phyloP scores from a whole-genome alignment of 1,140 invertebrate genomes.

The Drosophila rhopaloa region DNA sequence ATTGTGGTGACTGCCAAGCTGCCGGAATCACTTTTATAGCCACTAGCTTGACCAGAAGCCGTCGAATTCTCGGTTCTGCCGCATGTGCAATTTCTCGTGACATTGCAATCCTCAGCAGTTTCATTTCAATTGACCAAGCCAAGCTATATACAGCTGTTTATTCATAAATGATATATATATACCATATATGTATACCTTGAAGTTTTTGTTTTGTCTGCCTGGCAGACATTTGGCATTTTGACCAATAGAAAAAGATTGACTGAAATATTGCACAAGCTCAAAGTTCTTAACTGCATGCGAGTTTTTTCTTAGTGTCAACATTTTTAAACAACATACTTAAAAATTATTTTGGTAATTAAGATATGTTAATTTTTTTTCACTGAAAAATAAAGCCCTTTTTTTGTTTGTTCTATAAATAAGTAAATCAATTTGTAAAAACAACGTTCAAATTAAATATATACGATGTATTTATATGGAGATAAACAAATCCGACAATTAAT shows the following conservation, averaged over 20 bases:
- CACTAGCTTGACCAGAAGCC: conserved; percentile 19
- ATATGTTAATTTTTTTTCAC: too few species aligned
- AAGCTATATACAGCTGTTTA: conserved; percentile 21
- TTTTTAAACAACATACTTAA: too few species aligned
- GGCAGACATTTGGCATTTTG: not conserved
- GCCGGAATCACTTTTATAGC: conserved; percentile 61
- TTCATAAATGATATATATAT: conserved; percentile 7
- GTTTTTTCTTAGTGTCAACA: too few species aligned
- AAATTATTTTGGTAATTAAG: too few species aligned
- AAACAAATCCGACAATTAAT: too few species aligned
- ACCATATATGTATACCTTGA: not conserved
- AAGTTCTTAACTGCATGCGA: too few species aligned
- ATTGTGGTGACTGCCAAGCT: conserved; percentile 36
- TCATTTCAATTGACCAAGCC: conserved; percentile 42
- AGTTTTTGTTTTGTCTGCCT: not conserved
- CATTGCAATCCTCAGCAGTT: conserved; percentile 76
- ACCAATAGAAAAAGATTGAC: not conserved
- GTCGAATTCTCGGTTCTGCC: conserved; percentile 59
- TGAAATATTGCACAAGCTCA: too few species aligned
- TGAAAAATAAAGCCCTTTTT: too few species aligned
- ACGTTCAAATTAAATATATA: too few species aligned
- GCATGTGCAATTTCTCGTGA: conserved; percentile 64
- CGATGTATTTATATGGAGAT: too few species aligned
- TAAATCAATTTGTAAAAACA: too few species aligned
- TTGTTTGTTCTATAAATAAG: too few species aligned